Evolutionary conservation across 53 echinoderm and acorn worm species (phyloP), one percentile per base, ranked within the genome.

Genomic region (Paelopatides confundens): DNA sequence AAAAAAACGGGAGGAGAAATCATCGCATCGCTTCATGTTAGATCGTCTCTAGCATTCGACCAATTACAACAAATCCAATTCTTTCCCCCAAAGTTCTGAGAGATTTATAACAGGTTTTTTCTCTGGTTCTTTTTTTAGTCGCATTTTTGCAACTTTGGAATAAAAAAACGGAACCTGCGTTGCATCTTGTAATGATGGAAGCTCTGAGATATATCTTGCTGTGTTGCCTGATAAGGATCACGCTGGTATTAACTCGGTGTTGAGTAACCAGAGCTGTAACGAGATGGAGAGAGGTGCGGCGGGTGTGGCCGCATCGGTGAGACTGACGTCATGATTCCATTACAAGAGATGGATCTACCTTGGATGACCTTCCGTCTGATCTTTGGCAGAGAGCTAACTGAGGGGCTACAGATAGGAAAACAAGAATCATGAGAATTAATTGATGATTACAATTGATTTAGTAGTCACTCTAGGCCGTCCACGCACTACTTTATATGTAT

Each of bases 341-440:
- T 91, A 43, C 95, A 95, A 10, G 95, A 97, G 4, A 92, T 35
- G 14, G 93, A 89, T 18, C 97, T 82, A 23, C 89, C 64, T 74
- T 97, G 93, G 65, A 90, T 78, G 64, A 50, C 86, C 12, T 85
- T 89, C 2, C 95, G 85, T 30, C 90, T 89, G 81, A 97, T 95
- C 87, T 97, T 97, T 8, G 97, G 95, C 18, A 97, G 89, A 51
- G 95, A 90, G 63, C 88, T 85, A 47, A 93, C 94, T 0, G 97
- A 97, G 4, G 95, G 93, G 77, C 97, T 97, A 85, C 21, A 31
- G 15, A 87, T 0, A 43, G 43, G 12, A 12, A 43, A 12, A 43
- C 9, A 7, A n/a, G n/a, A n/a, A n/a, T n/a, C n/a, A n/a, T n/a
- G 0, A 43, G 43, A 43, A 12, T 8, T 4, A 43, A 43, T 12